phyloP scores from a whole-genome alignment of 2,797 vertebrate species.

The Acanthurus lineatus region DNA sequence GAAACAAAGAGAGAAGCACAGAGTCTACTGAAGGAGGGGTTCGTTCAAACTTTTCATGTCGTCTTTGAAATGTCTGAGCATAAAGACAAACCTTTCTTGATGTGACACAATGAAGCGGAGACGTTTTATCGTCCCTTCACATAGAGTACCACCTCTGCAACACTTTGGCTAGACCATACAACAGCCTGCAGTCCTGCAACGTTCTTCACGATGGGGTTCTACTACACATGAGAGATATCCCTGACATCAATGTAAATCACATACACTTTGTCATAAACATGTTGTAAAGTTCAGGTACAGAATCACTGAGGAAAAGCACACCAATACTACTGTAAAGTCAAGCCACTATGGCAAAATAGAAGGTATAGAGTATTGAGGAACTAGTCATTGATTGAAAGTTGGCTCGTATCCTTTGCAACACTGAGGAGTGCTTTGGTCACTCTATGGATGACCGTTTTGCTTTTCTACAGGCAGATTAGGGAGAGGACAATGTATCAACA shows the following conservation, averaged over 20 bases:
- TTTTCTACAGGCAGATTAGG: conserved; percentile 81
- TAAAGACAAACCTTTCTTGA: conserved; percentile 33
- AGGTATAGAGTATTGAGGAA: conserved; percentile 77
- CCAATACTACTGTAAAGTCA: conserved; percentile 79
- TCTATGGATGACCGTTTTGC: conserved; percentile 57
- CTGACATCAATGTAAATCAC: conserved; percentile 86
- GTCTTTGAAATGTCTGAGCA: conserved; percentile 28
- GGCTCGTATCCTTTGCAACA: conserved; percentile 81
- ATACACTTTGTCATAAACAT: conserved; percentile 82
- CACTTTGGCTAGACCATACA: conserved; percentile 49
- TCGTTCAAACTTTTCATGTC: conserved; percentile 44
- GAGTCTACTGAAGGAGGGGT: conserved; percentile 53
- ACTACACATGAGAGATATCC: conserved; percentile 82
- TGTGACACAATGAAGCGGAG: conserved; percentile 36
- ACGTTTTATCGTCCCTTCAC: conserved; percentile 20
- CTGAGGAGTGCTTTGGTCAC: conserved; percentile 68
- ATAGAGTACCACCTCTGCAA: conserved; percentile 53
- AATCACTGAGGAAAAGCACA: conserved; percentile 84
- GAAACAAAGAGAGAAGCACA: conserved; percentile 31
- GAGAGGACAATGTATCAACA: conserved; percentile 78
- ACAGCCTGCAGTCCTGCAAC: conserved; percentile 69
- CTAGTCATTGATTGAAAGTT: conserved; percentile 77
- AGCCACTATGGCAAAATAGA: conserved; percentile 79
- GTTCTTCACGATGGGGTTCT: conserved; percentile 66
- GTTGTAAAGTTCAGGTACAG: conserved; percentile 78